Evolutionary conservation across 2,113 vertebrate species (phyloP).

Genomic region (Sialia sialis): DNA sequence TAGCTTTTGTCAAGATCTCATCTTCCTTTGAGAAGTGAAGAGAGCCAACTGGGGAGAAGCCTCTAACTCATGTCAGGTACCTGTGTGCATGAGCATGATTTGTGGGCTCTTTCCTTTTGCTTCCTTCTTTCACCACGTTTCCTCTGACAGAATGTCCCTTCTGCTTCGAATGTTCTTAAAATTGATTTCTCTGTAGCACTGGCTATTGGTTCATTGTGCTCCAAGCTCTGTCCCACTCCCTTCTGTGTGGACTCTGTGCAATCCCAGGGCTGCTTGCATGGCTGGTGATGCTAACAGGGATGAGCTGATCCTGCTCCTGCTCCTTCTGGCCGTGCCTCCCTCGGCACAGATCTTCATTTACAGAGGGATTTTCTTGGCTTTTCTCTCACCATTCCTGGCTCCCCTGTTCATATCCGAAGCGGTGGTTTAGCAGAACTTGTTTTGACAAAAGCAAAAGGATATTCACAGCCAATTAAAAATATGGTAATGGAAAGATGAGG

Average conservation of each 20-base stretch:
- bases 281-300: accelerated
- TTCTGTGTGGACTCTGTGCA: not conserved
- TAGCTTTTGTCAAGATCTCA: not conserved
- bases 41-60: not conserved
- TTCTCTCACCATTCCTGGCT: not conserved
- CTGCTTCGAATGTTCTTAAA: not conserved
- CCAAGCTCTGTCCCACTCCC: not conserved
- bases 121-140: accelerated
- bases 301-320: not conserved
- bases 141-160: not conserved
- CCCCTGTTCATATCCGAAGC: not conserved
- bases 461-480: constrained; percentile 60
- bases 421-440: constrained; percentile 21
- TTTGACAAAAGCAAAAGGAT: constrained; percentile 48
- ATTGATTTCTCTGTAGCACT: not conserved
- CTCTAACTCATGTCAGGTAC: not conserved
- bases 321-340: accelerated
- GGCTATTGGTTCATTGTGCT: not conserved
- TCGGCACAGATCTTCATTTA: not conserved
- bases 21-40: not conserved
- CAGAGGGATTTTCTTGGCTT: constrained; percentile 13
- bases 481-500: constrained; percentile 22
- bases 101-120: not conserved
- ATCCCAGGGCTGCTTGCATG: accelerated
- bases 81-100: not conserved